Evolutionary conservation across 1,140 invertebrate genomes (phyloP).

Genomic region (Zaprionus nigranus): DNA sequence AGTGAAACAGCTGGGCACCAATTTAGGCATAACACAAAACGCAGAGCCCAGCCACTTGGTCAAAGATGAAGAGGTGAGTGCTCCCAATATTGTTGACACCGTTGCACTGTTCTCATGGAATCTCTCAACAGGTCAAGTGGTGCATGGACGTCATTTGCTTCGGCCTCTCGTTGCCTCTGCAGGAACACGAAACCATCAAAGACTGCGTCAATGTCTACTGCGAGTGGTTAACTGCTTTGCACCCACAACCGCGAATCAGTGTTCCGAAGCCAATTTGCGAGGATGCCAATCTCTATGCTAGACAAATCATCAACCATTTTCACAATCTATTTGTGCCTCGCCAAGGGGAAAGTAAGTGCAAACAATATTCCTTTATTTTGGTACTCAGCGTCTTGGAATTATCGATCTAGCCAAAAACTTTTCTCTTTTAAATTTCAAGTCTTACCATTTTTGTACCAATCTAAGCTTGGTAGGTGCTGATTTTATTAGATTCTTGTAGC

Average conservation of each 20-base stretch:
- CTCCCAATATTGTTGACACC: background rate
- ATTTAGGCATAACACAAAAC: conserved; percentile 90
- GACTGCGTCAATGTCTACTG: conserved; percentile 99
- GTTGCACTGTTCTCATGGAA: background rate
- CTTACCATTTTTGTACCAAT: conserved; percentile 94
- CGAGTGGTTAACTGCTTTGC: conserved; percentile 96
- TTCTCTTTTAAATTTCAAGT: conserved; percentile 86
- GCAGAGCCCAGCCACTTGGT: conserved; percentile 90
- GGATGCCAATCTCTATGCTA: conserved; percentile 95
- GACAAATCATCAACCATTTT: conserved; percentile 96
- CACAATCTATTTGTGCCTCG: conserved; percentile 98
- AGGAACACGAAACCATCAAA: conserved; percentile 96
- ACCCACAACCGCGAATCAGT: conserved; percentile 91
- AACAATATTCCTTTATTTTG: background rate
- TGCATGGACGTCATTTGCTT: conserved; percentile 91
- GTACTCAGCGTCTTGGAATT: background rate
- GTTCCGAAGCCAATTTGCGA: conserved; percentile 94
- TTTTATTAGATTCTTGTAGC: background rate
- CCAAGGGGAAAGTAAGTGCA: conserved; percentile 92
- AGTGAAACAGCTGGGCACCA: conserved; percentile 91
- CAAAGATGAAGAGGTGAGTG: conserved; percentile 90
- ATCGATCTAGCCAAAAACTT: conserved; percentile 11
- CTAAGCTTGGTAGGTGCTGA: conserved; percentile 90
- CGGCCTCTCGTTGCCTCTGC: conserved; percentile 94
- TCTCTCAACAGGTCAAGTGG: conserved; percentile 70